These are phyloP conservation scores for Miltochrista miniata DNA, from an alignment of 2,888 invertebrate species.

Conservation along the genomic window DNA sequence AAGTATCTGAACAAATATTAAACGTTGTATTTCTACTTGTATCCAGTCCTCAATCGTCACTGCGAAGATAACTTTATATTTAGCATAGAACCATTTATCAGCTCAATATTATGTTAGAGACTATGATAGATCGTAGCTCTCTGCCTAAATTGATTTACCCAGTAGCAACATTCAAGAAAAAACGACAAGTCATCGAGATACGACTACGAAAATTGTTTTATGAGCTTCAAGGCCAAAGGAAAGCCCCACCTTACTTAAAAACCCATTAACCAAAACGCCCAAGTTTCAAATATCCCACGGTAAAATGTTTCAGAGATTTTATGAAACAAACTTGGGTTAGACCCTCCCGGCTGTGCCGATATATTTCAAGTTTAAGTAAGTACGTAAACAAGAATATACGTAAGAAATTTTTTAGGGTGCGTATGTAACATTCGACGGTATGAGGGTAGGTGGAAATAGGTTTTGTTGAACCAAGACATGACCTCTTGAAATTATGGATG, in stretches of 20 bases:
- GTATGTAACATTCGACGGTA: too few species aligned
- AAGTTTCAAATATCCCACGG: slow-evolving; percentile 25
- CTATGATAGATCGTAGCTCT: not conserved
- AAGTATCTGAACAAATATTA: too few species aligned
- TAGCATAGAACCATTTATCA: not conserved
- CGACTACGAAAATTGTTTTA: slow-evolving; percentile 35
- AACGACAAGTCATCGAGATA: slow-evolving; percentile 35
- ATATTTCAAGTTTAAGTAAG: not conserved
- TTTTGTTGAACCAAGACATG: too few species aligned
- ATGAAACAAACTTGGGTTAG: slow-evolving; percentile 23
- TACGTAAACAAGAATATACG: not conserved
- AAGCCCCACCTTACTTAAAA: slow-evolving; percentile 52
- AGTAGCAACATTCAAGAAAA: not conserved
- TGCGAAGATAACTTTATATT: too few species aligned
- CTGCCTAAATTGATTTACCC: slow-evolving; percentile 10
- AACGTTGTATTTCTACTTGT: too few species aligned
- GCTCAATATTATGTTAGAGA: too few species aligned
- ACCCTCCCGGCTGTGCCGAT: too few species aligned
- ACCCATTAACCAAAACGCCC: slow-evolving; percentile 46
- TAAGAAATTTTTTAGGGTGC: too few species aligned
- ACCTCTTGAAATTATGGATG: too few species aligned
- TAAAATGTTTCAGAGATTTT: slow-evolving; percentile 35
- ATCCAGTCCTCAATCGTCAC: too few species aligned
- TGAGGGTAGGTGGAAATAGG: too few species aligned
- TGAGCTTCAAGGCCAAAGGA: slow-evolving; percentile 29